Conservation (phyloP, 1,140 invertebrate genomes). For the Notospermus geniculatus region DNA sequence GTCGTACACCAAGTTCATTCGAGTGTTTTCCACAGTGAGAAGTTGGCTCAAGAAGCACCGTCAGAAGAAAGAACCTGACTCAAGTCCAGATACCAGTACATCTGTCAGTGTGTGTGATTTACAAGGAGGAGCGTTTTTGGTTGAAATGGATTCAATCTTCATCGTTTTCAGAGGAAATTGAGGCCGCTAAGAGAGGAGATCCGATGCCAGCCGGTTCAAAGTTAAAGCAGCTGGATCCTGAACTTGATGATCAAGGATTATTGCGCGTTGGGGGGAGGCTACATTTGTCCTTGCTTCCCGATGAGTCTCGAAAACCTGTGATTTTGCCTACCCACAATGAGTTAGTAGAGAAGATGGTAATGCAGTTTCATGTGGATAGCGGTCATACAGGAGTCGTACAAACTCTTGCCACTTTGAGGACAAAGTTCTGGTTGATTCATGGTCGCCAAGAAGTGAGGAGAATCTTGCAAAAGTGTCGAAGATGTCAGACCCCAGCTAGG, state of each 20-base stretch:
- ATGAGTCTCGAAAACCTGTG: background rate
- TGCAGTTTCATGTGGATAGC: background rate
- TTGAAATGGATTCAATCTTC: background rate
- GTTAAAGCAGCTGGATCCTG: background rate
- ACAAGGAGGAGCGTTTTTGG: background rate
- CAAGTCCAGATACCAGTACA: background rate
- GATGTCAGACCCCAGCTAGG: background rate
- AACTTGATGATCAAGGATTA: background rate
- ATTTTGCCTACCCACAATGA: background rate
- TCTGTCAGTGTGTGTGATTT: background rate
- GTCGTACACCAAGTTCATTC: background rate
- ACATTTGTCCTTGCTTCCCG: background rate
- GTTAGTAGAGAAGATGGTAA: background rate
- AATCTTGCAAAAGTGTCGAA: background rate
- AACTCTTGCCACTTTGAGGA: background rate
- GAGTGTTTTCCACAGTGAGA: background rate
- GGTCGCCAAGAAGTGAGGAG: background rate
- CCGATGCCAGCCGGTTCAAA: background rate
- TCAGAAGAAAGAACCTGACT: too few relatives aligned
- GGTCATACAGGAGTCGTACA: background rate
- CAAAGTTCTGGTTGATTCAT: background rate
- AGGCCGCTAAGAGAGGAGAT: background rate
- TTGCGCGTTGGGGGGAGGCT: background rate
- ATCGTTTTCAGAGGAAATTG: background rate
- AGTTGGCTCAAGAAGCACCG: background rate